These are phyloP conservation scores for Penaeus vannamei DNA, from an alignment of 1,140 invertebrate genomes.

Conservation along the genomic window DNA sequence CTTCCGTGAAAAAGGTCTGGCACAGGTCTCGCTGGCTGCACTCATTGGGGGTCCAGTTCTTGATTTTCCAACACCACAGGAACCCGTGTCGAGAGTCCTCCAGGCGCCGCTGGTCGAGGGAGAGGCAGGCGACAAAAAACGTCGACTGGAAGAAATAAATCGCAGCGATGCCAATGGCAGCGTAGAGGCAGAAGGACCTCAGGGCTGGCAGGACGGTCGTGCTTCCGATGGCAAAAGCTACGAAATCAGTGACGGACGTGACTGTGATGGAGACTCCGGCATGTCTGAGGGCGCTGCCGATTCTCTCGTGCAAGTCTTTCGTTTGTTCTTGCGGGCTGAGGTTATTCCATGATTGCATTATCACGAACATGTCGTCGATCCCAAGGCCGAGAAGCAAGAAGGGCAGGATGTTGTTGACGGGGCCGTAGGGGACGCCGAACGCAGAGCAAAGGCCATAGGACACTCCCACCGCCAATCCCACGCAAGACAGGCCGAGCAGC, in stretches of 20 bases:
- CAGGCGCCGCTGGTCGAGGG: conserved; percentile 75
- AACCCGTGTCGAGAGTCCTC: conserved; percentile 73
- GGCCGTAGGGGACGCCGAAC: conserved; percentile 83
- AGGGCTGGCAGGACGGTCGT: conserved; percentile 75
- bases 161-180: conserved; percentile 74
- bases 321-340: conserved; percentile 69
- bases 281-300: conserved; percentile 73
- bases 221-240: conserved; percentile 79
- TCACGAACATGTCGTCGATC: conserved; percentile 87
- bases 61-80: conserved; percentile 70
- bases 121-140: conserved; percentile 76
- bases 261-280: conserved; percentile 81
- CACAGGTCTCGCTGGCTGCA: conserved; percentile 74
- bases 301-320: conserved; percentile 70
- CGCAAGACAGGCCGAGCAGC: conserved; percentile 51
- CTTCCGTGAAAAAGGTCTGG: conserved; percentile 73
- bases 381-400: conserved; percentile 87
- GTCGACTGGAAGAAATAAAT: conserved; percentile 76
- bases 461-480: conserved; percentile 79
- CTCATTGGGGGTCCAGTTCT: conserved; percentile 72
- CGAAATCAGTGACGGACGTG: conserved; percentile 79
- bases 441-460: conserved; percentile 82
- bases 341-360: conserved; percentile 71
- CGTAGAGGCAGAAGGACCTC: conserved; percentile 75
- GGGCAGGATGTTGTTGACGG: conserved; percentile 85